Percentiles rank a stretch among this genome's conserved stretches.
Conservation (phyloP, 2,888 invertebrate genomes). For the Zeuzera pyrina region DNA sequence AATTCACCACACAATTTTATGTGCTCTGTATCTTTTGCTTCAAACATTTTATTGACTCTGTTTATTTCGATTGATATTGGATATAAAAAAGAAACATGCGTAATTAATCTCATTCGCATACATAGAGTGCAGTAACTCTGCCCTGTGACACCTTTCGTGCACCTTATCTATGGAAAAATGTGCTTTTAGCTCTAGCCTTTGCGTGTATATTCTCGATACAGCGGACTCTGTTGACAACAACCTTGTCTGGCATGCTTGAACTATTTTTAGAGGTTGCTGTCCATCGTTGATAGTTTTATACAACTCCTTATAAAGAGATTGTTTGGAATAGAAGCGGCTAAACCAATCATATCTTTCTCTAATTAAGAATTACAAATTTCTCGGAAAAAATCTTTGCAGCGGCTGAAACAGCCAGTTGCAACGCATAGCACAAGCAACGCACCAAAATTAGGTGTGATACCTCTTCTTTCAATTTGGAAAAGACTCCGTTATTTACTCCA, state of each 20-base stretch:
- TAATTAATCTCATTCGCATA: constrained; percentile 14
- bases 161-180: constrained; percentile 12
- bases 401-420: no score
- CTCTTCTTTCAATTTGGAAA: no score
- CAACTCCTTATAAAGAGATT: constrained; percentile 12
- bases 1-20: no score
- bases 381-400: no score
- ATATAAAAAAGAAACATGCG: no score
- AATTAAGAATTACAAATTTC: no score
- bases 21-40: no score
- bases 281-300: constrained; percentile 18
- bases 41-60: no score
- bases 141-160: constrained; percentile 14
- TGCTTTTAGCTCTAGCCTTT: constrained; percentile 14
- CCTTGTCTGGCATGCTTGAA: constrained; percentile 19
- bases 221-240: constrained; percentile 24
- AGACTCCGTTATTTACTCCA: no score
- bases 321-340: constrained; percentile 16
- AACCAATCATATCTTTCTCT: constrained; percentile 33
- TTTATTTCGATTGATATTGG: no score
- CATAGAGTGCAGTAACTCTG: constrained; percentile 13
- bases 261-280: constrained; percentile 18
- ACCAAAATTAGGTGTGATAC: no score
- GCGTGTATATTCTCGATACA: constrained; percentile 19
- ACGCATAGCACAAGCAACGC: no score